These are phyloP conservation scores for Microtus oregoni DNA, from an alignment of 2,113 vertebrate genomes.

Conservation along the genomic window DNA sequence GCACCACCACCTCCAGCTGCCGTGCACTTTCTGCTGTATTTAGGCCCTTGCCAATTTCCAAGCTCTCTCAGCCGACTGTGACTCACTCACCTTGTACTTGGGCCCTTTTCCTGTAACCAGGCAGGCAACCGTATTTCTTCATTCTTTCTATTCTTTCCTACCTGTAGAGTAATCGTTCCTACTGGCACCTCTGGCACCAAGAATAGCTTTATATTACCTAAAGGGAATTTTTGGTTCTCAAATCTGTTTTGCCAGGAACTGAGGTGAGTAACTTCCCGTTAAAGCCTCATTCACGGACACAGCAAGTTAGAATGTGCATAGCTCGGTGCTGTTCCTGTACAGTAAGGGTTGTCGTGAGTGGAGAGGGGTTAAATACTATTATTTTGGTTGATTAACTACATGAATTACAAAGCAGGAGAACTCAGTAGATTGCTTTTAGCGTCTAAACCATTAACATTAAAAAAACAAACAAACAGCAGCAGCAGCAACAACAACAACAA, in stretches of 20 bases:
- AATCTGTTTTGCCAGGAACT: slow-evolving; percentile 29
- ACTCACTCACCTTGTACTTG: not conserved
- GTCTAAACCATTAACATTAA: slow-evolving; percentile 52
- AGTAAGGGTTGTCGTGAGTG: not conserved
- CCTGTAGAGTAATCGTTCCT: slow-evolving; percentile 45
- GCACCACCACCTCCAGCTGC: not conserved
- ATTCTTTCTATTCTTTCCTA: slow-evolving; percentile 19
- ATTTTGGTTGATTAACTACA: slow-evolving; percentile 67
- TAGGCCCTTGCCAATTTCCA: not conserved
- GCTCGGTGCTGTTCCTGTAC: slow-evolving; percentile 19
- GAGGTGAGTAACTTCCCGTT: slow-evolving; percentile 41
- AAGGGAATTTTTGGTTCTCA: slow-evolving; percentile 26
- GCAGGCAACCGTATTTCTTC: slow-evolving; percentile 12
- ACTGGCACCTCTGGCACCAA: not conserved
- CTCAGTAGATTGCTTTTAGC: slow-evolving; percentile 45
- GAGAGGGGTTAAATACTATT: slow-evolving; percentile 64
- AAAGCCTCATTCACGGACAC: slow-evolving; percentile 3
- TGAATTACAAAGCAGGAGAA: slow-evolving; percentile 68
- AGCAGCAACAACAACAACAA: not conserved
- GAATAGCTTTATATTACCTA: slow-evolving; percentile 20
- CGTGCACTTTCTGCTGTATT: not conserved
- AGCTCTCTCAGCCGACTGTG: not conserved
- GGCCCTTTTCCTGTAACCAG: not conserved
- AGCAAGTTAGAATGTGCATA: not conserved
- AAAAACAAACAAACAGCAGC: slow-evolving; percentile 28